A percentile compares a stretch with the other conserved stretches of the same genome.
phyloP scores from a whole-genome alignment of 2,797 vertebrate genomes.

The Lacerta agilis region DNA sequence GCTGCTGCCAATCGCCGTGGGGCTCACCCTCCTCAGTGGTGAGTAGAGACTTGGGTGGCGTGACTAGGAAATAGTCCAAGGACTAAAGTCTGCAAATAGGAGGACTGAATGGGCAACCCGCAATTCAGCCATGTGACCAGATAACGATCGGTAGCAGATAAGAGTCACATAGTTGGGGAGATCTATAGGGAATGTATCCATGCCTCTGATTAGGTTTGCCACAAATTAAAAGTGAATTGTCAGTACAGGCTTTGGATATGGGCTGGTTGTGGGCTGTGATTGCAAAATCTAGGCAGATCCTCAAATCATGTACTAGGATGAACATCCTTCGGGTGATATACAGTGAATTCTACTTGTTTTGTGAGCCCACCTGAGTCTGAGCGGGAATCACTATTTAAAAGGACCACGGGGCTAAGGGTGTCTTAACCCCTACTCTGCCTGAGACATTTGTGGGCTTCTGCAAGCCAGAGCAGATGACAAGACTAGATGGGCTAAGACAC shows the following conservation, averaged over 20 bases:
- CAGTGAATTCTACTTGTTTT: no score
- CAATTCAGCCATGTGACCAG: not conserved
- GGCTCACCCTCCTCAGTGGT: conserved; percentile 63
- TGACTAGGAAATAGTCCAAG: not conserved
- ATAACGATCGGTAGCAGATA: not conserved
- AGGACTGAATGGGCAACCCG: not conserved
- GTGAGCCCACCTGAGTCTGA: no score
- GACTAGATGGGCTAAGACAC: no score
- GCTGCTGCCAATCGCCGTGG: conserved; percentile 57
- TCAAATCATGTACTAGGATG: not conserved
- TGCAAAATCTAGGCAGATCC: not conserved
- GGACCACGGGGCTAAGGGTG: no score
- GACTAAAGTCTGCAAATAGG: not conserved
- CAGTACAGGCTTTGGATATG: not conserved
- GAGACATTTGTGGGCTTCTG: no score
- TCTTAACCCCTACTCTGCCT: no score
- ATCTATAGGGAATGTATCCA: not conserved
- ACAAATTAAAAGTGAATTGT: not conserved
- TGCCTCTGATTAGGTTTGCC: not conserved
- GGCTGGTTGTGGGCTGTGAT: no score
- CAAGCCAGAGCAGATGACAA: no score
- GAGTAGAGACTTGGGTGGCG: conserved; percentile 42
- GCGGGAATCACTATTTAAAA: no score
- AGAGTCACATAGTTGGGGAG: not conserved
- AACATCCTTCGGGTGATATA: not conserved